Conservation (phyloP, 2,888 invertebrate genomes). For the Archips crataeganus region DNA sequence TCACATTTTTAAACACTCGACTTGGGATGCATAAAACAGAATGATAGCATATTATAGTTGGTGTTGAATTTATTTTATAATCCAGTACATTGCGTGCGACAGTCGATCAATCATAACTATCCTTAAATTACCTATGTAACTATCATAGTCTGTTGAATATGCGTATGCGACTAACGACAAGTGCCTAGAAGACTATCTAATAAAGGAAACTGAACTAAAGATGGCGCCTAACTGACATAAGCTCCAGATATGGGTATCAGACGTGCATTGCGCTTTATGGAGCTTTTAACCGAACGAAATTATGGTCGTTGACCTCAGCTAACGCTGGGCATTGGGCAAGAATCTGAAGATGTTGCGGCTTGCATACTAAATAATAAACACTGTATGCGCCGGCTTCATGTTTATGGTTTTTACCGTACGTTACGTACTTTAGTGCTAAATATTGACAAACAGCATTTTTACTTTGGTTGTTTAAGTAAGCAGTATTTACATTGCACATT, state of each 20-base stretch:
- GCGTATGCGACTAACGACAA: slow-evolving; percentile 1
- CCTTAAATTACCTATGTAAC: background rate
- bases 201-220: background rate
- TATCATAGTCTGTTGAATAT: background rate
- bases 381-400: slow-evolving; percentile 45
- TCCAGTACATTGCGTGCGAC: background rate
- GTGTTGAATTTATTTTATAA: background rate
- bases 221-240: slow-evolving; percentile 20
- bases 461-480: background rate
- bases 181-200: background rate
- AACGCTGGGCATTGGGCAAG: slow-evolving; percentile 63
- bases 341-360: slow-evolving; percentile 61
- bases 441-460: slow-evolving; percentile 4
- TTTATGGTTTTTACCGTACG: slow-evolving; percentile 43
- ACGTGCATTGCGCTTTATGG: slow-evolving; percentile 42
- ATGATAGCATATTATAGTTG: background rate
- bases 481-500: background rate
- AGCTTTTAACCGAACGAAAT: slow-evolving; percentile 40
- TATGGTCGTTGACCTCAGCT: slow-evolving; percentile 71
- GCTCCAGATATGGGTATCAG: slow-evolving; percentile 32
- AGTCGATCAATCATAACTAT: background rate
- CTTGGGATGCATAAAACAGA: background rate
- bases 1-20: background rate
- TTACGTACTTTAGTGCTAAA: slow-evolving; percentile 6
- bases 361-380: slow-evolving; percentile 66